These are phyloP conservation scores for Crossocerus cetratus DNA, from an alignment of 2,888 invertebrate species.

Conservation along the genomic window DNA sequence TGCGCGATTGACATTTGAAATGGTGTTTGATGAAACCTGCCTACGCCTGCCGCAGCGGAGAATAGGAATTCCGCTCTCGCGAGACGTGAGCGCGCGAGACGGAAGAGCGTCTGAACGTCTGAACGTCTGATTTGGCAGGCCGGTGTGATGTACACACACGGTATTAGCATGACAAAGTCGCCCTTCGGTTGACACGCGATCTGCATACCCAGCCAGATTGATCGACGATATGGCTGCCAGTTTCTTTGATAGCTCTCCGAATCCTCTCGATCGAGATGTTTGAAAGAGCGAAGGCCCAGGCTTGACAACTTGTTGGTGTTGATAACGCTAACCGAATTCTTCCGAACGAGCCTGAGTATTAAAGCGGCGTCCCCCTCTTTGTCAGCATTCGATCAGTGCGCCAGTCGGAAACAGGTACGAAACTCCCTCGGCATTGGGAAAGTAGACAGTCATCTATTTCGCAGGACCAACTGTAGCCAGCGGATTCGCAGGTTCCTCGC, in stretches of 20 bases:
- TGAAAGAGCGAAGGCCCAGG: too few relatives aligned
- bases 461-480: conserved; percentile 12
- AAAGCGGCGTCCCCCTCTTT: too few relatives aligned
- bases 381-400: too few relatives aligned
- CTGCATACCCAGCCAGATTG: neutral
- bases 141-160: neutral
- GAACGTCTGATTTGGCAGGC: conserved; percentile 1
- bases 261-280: too few relatives aligned
- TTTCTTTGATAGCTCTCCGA: too few relatives aligned
- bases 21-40: neutral
- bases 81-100: neutral
- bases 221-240: neutral
- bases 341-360: too few relatives aligned
- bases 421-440: conserved; percentile 1
- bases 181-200: too few relatives aligned
- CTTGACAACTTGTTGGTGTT: too few relatives aligned
- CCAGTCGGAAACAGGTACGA: neutral
- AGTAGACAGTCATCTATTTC: conserved; percentile 17
- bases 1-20: conserved; percentile 14
- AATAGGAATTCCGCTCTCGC: too few relatives aligned
- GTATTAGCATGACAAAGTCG: conserved; percentile 12
- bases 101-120: neutral
- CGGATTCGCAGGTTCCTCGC: conserved; percentile 34
- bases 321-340: too few relatives aligned
- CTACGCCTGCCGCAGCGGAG: too few relatives aligned